A percentile compares a stretch with the other conserved stretches of the same genome.
These are phyloP conservation scores for Clostera curtula DNA, from an alignment of 2,888 invertebrate genomes.

Conservation along the genomic window DNA sequence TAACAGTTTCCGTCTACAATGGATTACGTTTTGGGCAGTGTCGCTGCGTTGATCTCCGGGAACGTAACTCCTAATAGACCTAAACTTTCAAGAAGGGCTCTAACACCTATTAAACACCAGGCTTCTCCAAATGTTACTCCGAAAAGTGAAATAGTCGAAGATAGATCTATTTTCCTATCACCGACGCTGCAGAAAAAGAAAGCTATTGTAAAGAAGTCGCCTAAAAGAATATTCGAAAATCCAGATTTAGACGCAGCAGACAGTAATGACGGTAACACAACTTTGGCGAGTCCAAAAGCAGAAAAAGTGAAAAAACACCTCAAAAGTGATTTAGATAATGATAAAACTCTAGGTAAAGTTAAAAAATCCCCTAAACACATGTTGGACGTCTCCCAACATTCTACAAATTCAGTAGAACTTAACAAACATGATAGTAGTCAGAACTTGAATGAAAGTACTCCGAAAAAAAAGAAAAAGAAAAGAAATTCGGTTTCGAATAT, in stretches of 20 bases:
- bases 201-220: constrained; percentile 61
- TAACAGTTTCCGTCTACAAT: constrained; percentile 26
- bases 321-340: constrained; percentile 42
- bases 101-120: constrained; percentile 63
- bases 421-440: constrained; percentile 13
- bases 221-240: constrained; percentile 63
- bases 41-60: constrained; percentile 75
- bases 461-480: constrained; percentile 41
- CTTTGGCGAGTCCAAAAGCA: constrained; percentile 41
- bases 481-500: constrained; percentile 13
- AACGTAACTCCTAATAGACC: constrained; percentile 71
- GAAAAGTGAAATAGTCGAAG: constrained; percentile 55
- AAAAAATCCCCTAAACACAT: constrained; percentile 18
- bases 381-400: constrained; percentile 12
- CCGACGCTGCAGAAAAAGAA: constrained; percentile 62
- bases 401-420: constrained; percentile 10
- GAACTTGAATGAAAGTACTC: constrained; percentile 28
- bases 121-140: constrained; percentile 63
- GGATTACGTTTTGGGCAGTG: constrained; percentile 74
- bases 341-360: constrained; percentile 14
- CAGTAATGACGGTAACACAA: constrained; percentile 30
- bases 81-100: constrained; percentile 50
- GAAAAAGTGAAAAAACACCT: constrained; percentile 63
- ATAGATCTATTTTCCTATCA: constrained; percentile 60
- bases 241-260: constrained; percentile 45